phyloP scores from a whole-genome alignment of 2,888 invertebrate genomes.

The Danaus chrysippus region DNA sequence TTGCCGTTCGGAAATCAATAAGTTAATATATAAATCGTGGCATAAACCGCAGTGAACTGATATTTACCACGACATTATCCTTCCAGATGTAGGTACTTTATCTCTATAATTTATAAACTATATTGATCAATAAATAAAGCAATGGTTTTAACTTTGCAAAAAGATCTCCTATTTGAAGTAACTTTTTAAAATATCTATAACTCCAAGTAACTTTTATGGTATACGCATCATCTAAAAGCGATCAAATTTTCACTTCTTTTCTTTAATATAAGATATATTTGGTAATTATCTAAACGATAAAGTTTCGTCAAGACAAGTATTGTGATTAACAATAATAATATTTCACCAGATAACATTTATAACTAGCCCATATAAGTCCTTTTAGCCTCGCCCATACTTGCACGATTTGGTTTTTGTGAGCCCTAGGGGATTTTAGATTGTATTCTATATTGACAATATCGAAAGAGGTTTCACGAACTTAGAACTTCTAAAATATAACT shows the following conservation, averaged over 20 bases:
- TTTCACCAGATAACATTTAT: conserved; percentile 1
- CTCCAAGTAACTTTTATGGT: too few species aligned
- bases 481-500: too few species aligned
- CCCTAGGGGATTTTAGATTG: too few species aligned
- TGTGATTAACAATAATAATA: conserved; percentile 1
- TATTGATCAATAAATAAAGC: too few species aligned
- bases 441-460: too few species aligned
- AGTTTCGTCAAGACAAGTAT: neutral
- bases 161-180: too few species aligned
- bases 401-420: neutral
- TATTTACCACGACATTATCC: conserved; percentile 3
- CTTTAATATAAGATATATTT: too few species aligned
- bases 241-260: too few species aligned
- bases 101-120: neutral
- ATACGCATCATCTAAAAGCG: too few species aligned
- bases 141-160: too few species aligned
- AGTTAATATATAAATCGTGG: conserved; percentile 28
- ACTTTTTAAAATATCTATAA: too few species aligned
- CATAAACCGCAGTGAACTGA: conserved; percentile 16
- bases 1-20: conserved; percentile 40
- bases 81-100: neutral
- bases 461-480: too few species aligned
- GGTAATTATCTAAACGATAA: neutral
- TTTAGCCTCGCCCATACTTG: conserved; percentile 6
- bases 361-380: neutral